Evolutionary conservation across 2,113 vertebrate genomes (phyloP).

Genomic region (Castor canadensis): DNA sequence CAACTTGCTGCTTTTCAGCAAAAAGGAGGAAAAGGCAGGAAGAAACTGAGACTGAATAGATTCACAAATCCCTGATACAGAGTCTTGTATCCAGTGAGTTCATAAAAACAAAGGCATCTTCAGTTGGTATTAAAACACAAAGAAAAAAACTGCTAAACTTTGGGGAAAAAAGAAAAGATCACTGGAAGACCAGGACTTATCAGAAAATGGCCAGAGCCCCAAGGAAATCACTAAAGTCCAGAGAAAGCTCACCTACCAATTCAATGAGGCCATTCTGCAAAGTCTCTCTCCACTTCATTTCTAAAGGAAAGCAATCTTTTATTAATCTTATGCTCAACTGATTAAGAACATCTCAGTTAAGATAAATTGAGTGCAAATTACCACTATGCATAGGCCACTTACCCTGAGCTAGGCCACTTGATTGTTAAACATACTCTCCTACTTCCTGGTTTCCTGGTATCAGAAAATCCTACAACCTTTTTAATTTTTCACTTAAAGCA

Average conservation of each 20-base stretch:
- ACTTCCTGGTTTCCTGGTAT: slow-evolving; percentile 4
- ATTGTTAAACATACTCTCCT: background rate
- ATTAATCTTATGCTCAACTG: slow-evolving; percentile 80
- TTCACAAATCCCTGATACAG: slow-evolving; percentile 91
- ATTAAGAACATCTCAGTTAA: slow-evolving; percentile 83
- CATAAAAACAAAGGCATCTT: slow-evolving; percentile 89
- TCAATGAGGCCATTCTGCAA: slow-evolving; percentile 92
- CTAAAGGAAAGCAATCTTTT: slow-evolving; percentile 65
- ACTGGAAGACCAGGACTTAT: slow-evolving; percentile 97
- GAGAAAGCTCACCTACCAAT: slow-evolving; percentile 95
- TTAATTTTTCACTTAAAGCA: slow-evolving; percentile 48
- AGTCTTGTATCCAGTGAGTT: slow-evolving; percentile 95
- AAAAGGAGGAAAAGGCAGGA: slow-evolving; percentile 83
- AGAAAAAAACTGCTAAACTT: slow-evolving; percentile 93
- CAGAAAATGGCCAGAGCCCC: slow-evolving; percentile 82
- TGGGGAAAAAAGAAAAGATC: slow-evolving; percentile 96
- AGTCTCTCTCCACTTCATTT: slow-evolving; percentile 85
- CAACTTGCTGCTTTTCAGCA: background rate
- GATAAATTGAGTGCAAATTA: slow-evolving; percentile 85
- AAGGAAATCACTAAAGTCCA: slow-evolving; percentile 93
- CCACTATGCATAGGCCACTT: slow-evolving; percentile 85
- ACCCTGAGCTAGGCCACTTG: background rate
- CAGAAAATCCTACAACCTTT: slow-evolving; percentile 17
- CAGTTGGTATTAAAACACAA: slow-evolving; percentile 95
- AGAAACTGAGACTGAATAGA: slow-evolving; percentile 92